Base-by-base conservation (phyloP, 2,797 vertebrate species). In the Erithacus rubecula region DNA sequence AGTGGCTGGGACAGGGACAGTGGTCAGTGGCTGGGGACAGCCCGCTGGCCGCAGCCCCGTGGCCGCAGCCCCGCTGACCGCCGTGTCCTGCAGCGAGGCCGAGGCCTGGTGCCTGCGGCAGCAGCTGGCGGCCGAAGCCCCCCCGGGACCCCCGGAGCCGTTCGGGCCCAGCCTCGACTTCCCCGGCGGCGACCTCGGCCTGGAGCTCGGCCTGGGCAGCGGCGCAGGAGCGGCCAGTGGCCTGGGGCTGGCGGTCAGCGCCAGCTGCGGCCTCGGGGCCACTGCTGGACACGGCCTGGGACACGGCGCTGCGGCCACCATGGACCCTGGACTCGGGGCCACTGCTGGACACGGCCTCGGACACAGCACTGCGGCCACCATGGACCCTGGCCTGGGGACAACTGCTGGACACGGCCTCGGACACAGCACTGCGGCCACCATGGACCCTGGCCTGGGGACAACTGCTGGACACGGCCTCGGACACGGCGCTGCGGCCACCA, bases 41-140 rank as follows among this genome's bases (percentile, higher is more conserved):
- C 39, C 13, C 39, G 13, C 15, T 15, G 39, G 13, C 39, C 39
- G 41, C 41, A 43, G 41, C 43, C 43, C 0, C 20, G 2, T 10
- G 32, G 11, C 15, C 36, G 16, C 39, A 6, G 26, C 3, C 3
- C 4, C 27, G 0, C 51, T 52, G 47, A 70, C 47, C 22, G 2
- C 22, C 3, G 2, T 30, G 26, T 70, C 12, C 2, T 63, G 0
- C 91, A 93, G 94, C 0, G 94, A 95, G 76, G 77, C 84, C 0
- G 94, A 95, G n/a, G 94, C 91, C 43, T 91, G 94, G 91, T 86
- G 88, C 12, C 81, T 93, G 58, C 26, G 94, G 63, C 91, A 91
- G 89, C 89, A 93, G 30, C 12, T 89, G 91, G 94, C 58, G 0
- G 89, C 91, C 0, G 94, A 93, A 12, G 53, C 63, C 17, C 91